phyloP scores from a whole-genome alignment of 2,797 vertebrate genomes.

The Karalla daura region DNA sequence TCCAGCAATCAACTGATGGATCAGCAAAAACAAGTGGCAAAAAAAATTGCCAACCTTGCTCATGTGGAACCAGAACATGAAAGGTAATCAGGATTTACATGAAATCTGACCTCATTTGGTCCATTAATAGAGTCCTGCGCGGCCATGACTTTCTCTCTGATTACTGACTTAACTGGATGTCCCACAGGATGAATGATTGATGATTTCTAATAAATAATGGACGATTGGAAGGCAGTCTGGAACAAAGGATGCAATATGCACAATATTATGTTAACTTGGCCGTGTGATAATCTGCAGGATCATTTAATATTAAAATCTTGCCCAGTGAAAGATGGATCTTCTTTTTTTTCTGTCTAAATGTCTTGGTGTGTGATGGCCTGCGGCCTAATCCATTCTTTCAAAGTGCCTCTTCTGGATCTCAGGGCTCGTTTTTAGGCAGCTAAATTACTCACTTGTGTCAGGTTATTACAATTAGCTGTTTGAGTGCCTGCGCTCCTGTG shows the following conservation, averaged over 20 bases:
- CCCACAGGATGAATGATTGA: constrained; percentile 76
- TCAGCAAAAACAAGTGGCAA: constrained; percentile 56
- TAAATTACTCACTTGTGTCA: constrained; percentile 84
- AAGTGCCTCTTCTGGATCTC: constrained; percentile 75
- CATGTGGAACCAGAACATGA: constrained; percentile 71
- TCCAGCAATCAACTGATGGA: constrained; percentile 63
- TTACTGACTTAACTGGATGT: constrained; percentile 75
- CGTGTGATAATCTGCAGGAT: constrained; percentile 40
- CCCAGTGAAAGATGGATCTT: constrained; percentile 64
- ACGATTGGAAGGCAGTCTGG: constrained; percentile 42
- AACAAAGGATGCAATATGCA: constrained; percentile 57
- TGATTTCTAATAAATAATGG: constrained; percentile 74
- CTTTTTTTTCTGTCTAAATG: constrained; percentile 59
- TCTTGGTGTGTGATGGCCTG: constrained; percentile 68
- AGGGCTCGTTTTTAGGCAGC: constrained; percentile 69
- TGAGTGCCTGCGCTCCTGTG: constrained; percentile 65
- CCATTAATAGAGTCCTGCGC: constrained; percentile 57
- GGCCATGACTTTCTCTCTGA: constrained; percentile 72
- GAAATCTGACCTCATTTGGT: constrained; percentile 71
- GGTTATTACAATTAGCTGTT: constrained; percentile 83
- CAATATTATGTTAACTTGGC: constrained; percentile 56
- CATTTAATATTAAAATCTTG: constrained; percentile 70
- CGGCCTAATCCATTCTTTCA: constrained; percentile 71
- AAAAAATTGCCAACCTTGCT: constrained; percentile 63
- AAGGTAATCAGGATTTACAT: constrained; percentile 73